Evolutionary conservation across 2,888 invertebrate species (phyloP).

Genomic region (Luffia ferchaultella): DNA sequence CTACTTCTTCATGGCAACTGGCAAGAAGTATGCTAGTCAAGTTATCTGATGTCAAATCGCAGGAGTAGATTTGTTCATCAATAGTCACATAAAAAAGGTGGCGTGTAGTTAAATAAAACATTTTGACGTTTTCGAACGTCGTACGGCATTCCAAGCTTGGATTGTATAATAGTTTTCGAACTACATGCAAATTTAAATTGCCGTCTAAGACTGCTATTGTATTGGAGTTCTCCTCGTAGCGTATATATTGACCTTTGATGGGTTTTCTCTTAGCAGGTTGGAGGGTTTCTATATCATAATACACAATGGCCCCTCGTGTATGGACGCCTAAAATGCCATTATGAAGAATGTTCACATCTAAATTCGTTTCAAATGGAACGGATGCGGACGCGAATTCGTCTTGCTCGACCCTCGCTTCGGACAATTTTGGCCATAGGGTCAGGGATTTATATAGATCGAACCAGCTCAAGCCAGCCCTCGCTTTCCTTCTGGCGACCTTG

Average conservation of each 20-base stretch:
- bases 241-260: conserved; percentile 28
- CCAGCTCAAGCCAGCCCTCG: conserved; percentile 25
- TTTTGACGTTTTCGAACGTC: conserved; percentile 28
- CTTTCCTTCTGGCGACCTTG: conserved; percentile 24
- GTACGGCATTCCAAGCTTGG: conserved; percentile 15
- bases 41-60: conserved; percentile 18
- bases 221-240: conserved; percentile 31
- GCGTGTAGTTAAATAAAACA: conserved; percentile 23
- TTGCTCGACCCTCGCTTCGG: conserved; percentile 22
- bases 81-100: conserved; percentile 28
- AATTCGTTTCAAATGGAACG: conserved; percentile 26
- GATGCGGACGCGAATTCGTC: conserved; percentile 41
- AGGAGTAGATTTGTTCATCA: conserved; percentile 27
- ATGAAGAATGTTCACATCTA: conserved; percentile 26
- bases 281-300: conserved; percentile 33
- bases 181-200: conserved; percentile 26
- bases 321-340: conserved; percentile 35
- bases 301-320: conserved; percentile 26
- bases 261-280: conserved; percentile 18
- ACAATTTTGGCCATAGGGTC: conserved; percentile 32
- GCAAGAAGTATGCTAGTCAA: conserved; percentile 18
- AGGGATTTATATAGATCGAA: conserved; percentile 38
- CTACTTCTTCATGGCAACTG: conserved; percentile 21
- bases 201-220: conserved; percentile 23
- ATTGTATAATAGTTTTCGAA: conserved; percentile 22